Evolutionary conservation across 2,113 vertebrate genomes (phyloP).

Genomic region (Capreolus pygargus): DNA sequence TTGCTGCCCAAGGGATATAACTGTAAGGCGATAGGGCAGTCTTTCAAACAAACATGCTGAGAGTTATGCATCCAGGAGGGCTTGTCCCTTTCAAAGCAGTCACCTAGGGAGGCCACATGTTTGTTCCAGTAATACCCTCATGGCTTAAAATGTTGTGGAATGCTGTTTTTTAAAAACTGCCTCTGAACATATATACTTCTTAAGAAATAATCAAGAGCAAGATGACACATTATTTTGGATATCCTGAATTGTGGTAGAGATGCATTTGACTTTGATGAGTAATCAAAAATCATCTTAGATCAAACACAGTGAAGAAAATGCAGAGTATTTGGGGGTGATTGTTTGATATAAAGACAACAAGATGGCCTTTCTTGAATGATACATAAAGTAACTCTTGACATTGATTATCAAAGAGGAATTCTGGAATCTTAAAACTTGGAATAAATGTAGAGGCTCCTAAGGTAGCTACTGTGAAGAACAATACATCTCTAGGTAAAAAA

Average conservation of each 20-base stretch:
- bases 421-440: not conserved
- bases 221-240: not conserved
- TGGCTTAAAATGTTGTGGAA: not conserved
- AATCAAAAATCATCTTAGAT: not conserved
- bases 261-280: slow-evolving; percentile 25
- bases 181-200: too few relatives aligned
- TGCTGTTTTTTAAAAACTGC: not conserved
- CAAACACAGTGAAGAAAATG: not conserved
- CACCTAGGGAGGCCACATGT: not conserved
- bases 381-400: not conserved
- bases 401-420: slow-evolving; percentile 26
- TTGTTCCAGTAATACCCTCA: not conserved
- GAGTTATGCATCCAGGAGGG: not conserved
- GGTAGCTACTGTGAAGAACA: slow-evolving; percentile 23
- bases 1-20: not conserved
- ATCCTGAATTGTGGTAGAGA: not conserved
- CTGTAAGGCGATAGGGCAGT: not conserved
- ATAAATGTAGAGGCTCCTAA: slow-evolving; percentile 9
- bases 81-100: not conserved
- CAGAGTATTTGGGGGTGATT: not conserved
- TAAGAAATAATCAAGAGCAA: slow-evolving; percentile 10
- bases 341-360: not conserved
- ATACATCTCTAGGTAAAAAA: not conserved
- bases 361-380: not conserved
- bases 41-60: not conserved